Evolutionary conservation across 2,888 invertebrate genomes (phyloP).

Genomic region (Imbricaverruca yamaguchii): DNA sequence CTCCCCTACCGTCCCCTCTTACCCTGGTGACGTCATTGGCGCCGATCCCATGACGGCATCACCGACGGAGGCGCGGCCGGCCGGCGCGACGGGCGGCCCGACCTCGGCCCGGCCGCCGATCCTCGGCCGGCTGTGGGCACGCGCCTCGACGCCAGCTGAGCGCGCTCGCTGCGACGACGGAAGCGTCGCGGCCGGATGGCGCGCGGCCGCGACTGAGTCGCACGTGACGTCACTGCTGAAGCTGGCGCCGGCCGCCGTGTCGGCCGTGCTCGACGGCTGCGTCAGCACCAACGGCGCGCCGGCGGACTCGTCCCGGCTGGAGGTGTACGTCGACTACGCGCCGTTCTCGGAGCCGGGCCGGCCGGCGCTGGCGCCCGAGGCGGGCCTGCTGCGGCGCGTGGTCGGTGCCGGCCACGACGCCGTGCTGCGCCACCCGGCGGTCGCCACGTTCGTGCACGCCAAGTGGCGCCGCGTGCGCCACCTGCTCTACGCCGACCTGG

Average conservation of each 20-base stretch:
- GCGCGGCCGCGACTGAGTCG: too few species aligned
- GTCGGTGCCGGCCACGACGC: slow-evolving; percentile 47
- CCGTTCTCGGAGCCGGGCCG: slow-evolving; percentile 30
- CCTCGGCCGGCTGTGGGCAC: too few species aligned
- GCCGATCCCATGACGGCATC: too few species aligned
- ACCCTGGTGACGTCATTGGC: too few species aligned
- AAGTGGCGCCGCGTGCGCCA: slow-evolving; percentile 52
- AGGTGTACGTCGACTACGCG: slow-evolving; percentile 48
- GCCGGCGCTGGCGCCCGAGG: slow-evolving; percentile 48
- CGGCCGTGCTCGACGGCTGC: slow-evolving; percentile 49
- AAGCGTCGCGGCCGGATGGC: too few species aligned
- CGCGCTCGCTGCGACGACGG: too few species aligned
- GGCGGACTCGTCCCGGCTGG: slow-evolving; percentile 43
- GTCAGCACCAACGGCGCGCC: slow-evolving; percentile 47
- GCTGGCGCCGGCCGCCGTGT: slow-evolving; percentile 49
- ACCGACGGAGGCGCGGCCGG: too few species aligned
- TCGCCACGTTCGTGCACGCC: slow-evolving; percentile 50
- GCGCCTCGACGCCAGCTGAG: too few species aligned
- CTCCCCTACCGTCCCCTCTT: too few species aligned
- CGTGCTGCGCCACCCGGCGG: slow-evolving; percentile 50
- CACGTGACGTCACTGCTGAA: slow-evolving; percentile 41
- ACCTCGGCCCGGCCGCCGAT: too few species aligned
- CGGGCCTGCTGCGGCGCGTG: slow-evolving; percentile 49
- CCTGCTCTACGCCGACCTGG: slow-evolving; percentile 47
- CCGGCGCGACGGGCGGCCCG: too few species aligned